A percentile compares a stretch with the other conserved stretches of the same genome.
These are phyloP conservation scores for Bombus turneri DNA, from an alignment of 1,140 invertebrate species.

Conservation along the genomic window DNA sequence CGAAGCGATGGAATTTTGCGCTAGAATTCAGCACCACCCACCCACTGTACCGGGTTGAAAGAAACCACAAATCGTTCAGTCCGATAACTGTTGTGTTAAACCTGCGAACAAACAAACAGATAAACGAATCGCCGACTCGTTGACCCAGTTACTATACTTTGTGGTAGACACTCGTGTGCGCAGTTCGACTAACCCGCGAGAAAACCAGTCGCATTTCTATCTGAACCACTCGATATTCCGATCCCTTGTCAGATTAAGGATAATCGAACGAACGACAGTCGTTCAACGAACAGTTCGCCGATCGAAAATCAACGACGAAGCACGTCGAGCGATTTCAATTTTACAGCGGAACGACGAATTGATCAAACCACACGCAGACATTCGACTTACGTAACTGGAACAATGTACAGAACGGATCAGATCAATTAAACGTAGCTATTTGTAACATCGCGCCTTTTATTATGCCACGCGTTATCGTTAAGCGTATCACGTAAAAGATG, in stretches of 20 bases:
- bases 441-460: conserved; percentile 40
- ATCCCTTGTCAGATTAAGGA: background rate
- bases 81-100: conserved; percentile 11
- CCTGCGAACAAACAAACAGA: conserved; percentile 61
- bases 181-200: background rate
- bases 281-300: background rate
- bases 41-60: background rate
- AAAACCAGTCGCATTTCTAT: conserved; percentile 5
- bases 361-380: conserved; percentile 44
- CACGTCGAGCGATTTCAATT: conserved; percentile 32
- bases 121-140: conserved; percentile 64
- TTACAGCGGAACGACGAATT: background rate
- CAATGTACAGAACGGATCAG: background rate
- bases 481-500: conserved; percentile 14
- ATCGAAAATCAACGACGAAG: background rate
- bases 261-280: background rate
- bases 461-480: conserved; percentile 16
- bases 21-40: background rate
- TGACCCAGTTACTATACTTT: conserved; percentile 58
- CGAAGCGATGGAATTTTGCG: background rate
- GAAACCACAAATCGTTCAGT: background rate
- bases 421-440: conserved; percentile 53
- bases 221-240: background rate
- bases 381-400: conserved; percentile 37
- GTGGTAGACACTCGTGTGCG: conserved; percentile 52